These are phyloP conservation scores for Cataglyphis hispanica DNA, from an alignment of 1,140 invertebrate species.

Conservation along the genomic window DNA sequence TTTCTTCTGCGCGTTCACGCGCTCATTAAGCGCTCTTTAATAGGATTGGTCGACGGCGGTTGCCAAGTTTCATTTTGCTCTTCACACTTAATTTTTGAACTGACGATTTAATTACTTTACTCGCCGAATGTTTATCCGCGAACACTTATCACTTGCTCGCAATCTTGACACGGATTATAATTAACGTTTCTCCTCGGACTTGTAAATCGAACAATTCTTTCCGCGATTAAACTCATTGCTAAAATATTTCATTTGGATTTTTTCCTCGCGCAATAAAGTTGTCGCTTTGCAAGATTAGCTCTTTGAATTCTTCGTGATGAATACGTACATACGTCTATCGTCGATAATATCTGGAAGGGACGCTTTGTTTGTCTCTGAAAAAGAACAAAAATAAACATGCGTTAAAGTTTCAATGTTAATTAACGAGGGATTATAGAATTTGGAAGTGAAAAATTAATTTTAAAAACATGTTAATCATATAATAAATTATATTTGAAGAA, in stretches of 20 bases:
- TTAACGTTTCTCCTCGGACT: conserved; percentile 33
- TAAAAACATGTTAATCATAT: neutral
- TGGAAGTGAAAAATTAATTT: neutral
- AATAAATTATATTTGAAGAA: neutral
- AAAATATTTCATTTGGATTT: neutral
- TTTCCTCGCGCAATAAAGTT: neutral
- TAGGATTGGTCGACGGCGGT: neutral
- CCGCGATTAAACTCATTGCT: neutral
- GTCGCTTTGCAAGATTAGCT: conserved; percentile 25
- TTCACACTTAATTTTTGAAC: conserved; percentile 24
- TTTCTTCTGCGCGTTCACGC: conserved; percentile 12
- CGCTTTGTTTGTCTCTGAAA: conserved; percentile 40
- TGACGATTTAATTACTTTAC: conserved; percentile 14
- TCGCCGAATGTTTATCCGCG: conserved; percentile 5
- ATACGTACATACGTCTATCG: conserved; percentile 8
- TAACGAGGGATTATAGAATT: neutral
- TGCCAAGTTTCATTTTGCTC: conserved; percentile 3
- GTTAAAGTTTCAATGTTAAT: conserved; percentile 21
- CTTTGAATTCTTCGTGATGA: conserved; percentile 16
- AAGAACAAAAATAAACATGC: conserved; percentile 16
- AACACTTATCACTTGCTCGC: neutral
- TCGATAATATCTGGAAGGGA: conserved; percentile 15
- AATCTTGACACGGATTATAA: conserved; percentile 29
- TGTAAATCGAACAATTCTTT: conserved; percentile 19
- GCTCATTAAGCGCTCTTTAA: conserved; percentile 42